Conservation (phyloP, 2,113 vertebrate genomes). For the Colinus virginianus region DNA sequence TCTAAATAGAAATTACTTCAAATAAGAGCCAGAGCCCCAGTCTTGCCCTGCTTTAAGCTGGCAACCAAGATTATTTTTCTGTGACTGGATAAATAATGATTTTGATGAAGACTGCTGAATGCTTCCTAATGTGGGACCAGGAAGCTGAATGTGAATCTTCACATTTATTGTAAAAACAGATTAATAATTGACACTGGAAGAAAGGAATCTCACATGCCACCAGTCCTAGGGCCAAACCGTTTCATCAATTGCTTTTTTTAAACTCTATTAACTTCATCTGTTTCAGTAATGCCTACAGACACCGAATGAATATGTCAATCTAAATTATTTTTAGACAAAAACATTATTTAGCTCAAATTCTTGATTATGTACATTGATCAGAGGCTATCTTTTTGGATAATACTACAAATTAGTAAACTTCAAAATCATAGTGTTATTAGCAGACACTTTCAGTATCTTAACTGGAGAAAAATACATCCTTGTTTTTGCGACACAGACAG, state of each 20-base stretch:
- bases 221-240: background rate
- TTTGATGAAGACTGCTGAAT: background rate
- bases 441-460: background rate
- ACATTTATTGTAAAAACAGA: background rate
- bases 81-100: background rate
- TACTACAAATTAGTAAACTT: background rate
- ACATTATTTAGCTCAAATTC: background rate
- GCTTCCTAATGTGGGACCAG: background rate
- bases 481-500: background rate
- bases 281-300: background rate
- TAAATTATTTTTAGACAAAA: background rate
- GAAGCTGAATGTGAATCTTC: background rate
- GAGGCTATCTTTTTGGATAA: background rate
- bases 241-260: background rate
- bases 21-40: conserved; percentile 26
- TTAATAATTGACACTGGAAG: background rate
- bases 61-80: background rate
- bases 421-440: background rate
- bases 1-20: background rate
- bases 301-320: background rate
- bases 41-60: background rate
- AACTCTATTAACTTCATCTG: background rate
- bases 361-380: background rate
- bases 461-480: background rate
- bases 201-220: background rate